Conservation (phyloP, 2,797 vertebrate species). For the Numenius phaeopus region DNA sequence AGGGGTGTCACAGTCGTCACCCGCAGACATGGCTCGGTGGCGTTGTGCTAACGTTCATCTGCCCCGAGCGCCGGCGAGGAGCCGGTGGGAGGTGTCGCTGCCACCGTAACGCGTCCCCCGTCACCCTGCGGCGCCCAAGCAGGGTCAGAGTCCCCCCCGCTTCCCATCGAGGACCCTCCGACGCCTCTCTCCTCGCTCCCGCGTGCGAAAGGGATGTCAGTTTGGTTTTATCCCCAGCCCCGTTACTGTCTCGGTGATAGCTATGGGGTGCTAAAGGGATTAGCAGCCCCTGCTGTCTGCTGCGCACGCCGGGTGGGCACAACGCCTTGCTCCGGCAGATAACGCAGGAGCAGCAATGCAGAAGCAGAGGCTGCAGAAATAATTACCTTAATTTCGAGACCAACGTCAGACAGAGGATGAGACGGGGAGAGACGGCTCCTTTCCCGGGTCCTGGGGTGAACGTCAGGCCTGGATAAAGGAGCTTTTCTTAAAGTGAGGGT, state of each 20-base stretch:
- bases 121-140: not conserved
- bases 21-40: not conserved
- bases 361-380: not conserved
- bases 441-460: not conserved
- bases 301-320: not conserved
- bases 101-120: accelerated
- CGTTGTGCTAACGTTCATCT: accelerated
- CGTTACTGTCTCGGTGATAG: not conserved
- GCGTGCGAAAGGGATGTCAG: not conserved
- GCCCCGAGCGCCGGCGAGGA: not conserved
- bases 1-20: not conserved
- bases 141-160: not conserved
- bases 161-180: accelerated
- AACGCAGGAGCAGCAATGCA: not conserved
- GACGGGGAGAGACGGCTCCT: accelerated
- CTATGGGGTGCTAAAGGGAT: constrained; percentile 44
- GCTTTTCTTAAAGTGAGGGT: not conserved
- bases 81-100: not conserved
- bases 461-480: not conserved
- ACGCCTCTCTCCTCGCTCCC: not conserved
- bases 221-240: not conserved
- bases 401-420: not conserved
- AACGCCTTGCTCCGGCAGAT: not conserved
- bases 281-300: not conserved
- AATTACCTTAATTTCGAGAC: not conserved